Evolutionary conservation across 1,140 invertebrate species (phyloP).

Genomic region (Heliothis subflexa): DNA sequence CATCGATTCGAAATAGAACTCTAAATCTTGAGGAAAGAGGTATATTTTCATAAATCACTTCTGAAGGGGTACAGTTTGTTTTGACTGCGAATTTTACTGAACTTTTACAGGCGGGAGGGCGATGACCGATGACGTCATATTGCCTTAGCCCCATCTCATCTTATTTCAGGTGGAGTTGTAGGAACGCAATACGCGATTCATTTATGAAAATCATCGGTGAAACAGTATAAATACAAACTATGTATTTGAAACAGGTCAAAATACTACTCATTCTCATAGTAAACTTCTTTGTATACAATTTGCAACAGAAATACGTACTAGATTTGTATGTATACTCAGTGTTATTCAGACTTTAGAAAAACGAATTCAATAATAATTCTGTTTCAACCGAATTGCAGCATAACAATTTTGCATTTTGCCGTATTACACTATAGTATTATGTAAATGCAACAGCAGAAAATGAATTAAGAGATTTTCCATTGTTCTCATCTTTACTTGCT

Average conservation of each 20-base stretch:
- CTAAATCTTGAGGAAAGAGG: slow-evolving; percentile 44
- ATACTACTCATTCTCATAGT: slow-evolving; percentile 9
- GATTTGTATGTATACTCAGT: not conserved
- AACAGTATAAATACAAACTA: not conserved
- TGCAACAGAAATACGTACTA: not conserved
- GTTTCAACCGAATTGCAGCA: not conserved
- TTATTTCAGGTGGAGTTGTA: slow-evolving; percentile 52
- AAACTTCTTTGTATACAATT: slow-evolving; percentile 14
- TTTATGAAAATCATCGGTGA: slow-evolving; percentile 14
- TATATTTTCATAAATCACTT: slow-evolving; percentile 54
- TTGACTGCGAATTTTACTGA: slow-evolving; percentile 78
- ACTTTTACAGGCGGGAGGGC: slow-evolving; percentile 75
- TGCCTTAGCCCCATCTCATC: slow-evolving; percentile 32
- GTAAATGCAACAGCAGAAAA: not conserved
- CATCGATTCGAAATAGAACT: slow-evolving; percentile 46
- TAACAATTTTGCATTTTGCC: not conserved
- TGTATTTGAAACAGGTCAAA: not conserved
- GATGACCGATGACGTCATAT: slow-evolving; percentile 74
- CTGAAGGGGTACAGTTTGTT: slow-evolving; percentile 65
- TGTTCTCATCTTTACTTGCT: slow-evolving; percentile 25
- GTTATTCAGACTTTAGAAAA: not conserved
- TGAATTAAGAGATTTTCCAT: slow-evolving; percentile 6
- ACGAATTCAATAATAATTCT: too few relatives aligned
- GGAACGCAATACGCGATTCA: not conserved
- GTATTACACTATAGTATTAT: not conserved